Evolutionary conservation across 1,140 invertebrate species (phyloP), one percentile per base, ranked within the genome.

Genomic region (Neodiprion pinetum): DNA sequence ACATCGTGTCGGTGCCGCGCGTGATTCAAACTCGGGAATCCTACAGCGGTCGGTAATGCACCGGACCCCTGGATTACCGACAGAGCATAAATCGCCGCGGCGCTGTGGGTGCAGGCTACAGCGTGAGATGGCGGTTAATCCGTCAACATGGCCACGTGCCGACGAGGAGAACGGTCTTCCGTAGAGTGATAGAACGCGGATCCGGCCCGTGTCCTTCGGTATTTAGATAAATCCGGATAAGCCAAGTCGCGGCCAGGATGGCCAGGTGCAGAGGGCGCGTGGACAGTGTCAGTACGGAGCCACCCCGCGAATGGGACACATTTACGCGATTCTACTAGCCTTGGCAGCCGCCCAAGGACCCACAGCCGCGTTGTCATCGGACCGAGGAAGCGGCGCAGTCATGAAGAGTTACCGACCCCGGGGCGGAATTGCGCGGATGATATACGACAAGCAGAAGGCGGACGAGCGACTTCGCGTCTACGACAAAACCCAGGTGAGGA

Each of bases 391-490:
- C 3, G 53, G 53, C 53, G 53, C 11, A 14, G 11, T 48, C 28
- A n/a, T 66, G 3, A 80, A 83, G 72, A 79, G 76, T 78, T 85
- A 88, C 76, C 81, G 90, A 75, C 92, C 92, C 67, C 88, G 93
- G 79, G 92, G 93, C 77, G 91, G 91, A 74, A 84, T 94, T 48
- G 92, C 93, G 47, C 86, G 93, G 78, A 88, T 93, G 49, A 85
- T 94, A 7, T 94, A 93, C 87, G 90, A 93, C 78, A 93, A 93
- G 83, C 92, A 93, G 77, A 83, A 89, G 71, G 91, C 92, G 77
- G 93, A 94, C 83, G 90, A 92, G 80, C 87, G 90, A 75, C 89
- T 94, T 1, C 88, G 91, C 75, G 85, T 88, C 28, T 90, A 93
- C 80, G 92, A 94, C 82, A 92, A 93, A 81, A 89, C 87, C 71